A percentile compares a stretch with the other conserved stretches of the same genome.
These are phyloP conservation scores for Monomorium pharaonis DNA, from an alignment of 1,140 invertebrate genomes.

Conservation along the genomic window DNA sequence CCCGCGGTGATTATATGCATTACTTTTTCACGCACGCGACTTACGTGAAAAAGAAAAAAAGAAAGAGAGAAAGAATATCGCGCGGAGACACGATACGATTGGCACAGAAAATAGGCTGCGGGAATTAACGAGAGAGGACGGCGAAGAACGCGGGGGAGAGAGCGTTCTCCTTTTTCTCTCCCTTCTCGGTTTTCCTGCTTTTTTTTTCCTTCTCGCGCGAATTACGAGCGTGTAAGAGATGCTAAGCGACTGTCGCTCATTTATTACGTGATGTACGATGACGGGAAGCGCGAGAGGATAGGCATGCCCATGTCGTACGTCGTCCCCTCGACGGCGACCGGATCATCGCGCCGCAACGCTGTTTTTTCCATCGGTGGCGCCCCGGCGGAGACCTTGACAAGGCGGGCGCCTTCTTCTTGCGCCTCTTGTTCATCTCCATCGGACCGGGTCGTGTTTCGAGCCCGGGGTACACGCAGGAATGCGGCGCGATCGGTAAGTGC, in stretches of 20 bases:
- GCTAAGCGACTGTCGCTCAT: slow-evolving; percentile 64
- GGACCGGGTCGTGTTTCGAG: slow-evolving; percentile 67
- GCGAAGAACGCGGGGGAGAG: slow-evolving; percentile 26
- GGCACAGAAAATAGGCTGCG: slow-evolving; percentile 35
- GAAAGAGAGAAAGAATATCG: background rate
- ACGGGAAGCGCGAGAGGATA: background rate
- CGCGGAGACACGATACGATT: slow-evolving; percentile 23
- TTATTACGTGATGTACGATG: slow-evolving; percentile 55
- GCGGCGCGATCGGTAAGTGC: slow-evolving; percentile 74
- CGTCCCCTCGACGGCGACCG: slow-evolving; percentile 18
- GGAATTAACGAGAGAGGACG: slow-evolving; percentile 9
- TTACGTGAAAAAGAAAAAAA: background rate
- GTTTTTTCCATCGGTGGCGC: slow-evolving; percentile 74
- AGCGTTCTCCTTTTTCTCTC: background rate
- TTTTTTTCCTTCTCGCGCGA: background rate
- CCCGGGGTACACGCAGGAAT: slow-evolving; percentile 81
- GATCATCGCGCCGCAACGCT: slow-evolving; percentile 65
- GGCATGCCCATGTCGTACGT: background rate
- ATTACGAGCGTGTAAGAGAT: slow-evolving; percentile 39
- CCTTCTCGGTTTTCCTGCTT: background rate
- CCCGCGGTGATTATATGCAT: slow-evolving; percentile 44
- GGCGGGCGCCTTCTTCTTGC: slow-evolving; percentile 74
- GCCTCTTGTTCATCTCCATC: slow-evolving; percentile 69
- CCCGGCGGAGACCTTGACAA: slow-evolving; percentile 78
- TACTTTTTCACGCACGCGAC: slow-evolving; percentile 22